These are phyloP conservation scores for Montipora capricornis DNA, from an alignment of 64 coral and sea anemone species.

Conservation along the genomic window DNA sequence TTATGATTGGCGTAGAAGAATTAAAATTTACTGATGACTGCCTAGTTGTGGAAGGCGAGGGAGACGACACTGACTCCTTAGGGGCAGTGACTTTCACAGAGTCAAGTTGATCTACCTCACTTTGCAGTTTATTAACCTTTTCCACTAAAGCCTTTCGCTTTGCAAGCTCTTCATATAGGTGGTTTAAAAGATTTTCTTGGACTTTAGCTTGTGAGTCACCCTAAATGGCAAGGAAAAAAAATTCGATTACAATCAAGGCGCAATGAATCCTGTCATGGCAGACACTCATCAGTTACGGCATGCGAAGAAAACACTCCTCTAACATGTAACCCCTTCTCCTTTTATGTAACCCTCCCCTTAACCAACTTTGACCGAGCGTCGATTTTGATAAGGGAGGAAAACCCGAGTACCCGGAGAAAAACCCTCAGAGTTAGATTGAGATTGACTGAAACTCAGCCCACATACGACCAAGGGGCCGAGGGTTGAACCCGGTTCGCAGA, in stretches of 20 bases:
- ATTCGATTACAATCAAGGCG: not conserved
- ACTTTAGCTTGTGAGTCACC: slow-evolving; percentile 35
- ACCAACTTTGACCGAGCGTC: too few relatives aligned
- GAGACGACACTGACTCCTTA: not conserved
- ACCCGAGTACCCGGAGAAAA: too few relatives aligned
- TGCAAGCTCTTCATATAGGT: slow-evolving; percentile 68
- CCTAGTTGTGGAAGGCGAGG: not conserved
- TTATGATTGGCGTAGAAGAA: not conserved
- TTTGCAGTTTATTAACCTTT: slow-evolving; percentile 75
- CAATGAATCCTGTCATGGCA: too few relatives aligned
- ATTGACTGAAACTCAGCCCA: too few relatives aligned
- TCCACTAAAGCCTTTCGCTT: slow-evolving; percentile 78
- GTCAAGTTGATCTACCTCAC: slow-evolving; percentile 64
- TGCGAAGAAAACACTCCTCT: too few relatives aligned
- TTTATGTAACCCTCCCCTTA: too few relatives aligned
- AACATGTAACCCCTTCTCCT: too few relatives aligned
- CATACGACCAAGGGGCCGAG: too few relatives aligned
- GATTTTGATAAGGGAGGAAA: too few relatives aligned
- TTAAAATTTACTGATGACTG: not conserved
- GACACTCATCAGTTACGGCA: too few relatives aligned
- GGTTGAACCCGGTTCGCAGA: too few relatives aligned
- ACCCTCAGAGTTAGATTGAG: too few relatives aligned
- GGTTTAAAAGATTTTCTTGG: slow-evolving; percentile 75
- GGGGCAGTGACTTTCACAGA: not conserved
- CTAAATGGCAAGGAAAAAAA: slow-evolving; percentile 20